Conservation (phyloP, 2,797 vertebrate species). For the Meda fulgida region DNA sequence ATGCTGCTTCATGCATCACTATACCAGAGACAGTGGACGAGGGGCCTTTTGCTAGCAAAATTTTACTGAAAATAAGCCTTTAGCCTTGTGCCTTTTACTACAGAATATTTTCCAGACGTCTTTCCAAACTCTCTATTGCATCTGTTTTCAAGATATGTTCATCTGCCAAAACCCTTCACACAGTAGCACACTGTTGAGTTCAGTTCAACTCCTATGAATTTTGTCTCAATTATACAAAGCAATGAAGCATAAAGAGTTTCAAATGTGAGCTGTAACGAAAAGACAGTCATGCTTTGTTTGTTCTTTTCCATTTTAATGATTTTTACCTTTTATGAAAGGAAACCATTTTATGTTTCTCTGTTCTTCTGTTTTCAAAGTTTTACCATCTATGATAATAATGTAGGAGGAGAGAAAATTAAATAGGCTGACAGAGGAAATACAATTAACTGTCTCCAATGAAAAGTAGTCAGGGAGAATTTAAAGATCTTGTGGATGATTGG, state of each 20-base stretch:
- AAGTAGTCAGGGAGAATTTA: not conserved
- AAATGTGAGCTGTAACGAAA: not conserved
- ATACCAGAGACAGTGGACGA: not conserved
- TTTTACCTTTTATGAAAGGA: not conserved
- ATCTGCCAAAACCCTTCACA: not conserved
- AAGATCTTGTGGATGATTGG: not conserved
- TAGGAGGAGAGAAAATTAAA: not conserved
- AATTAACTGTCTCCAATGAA: not conserved
- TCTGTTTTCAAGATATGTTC: conserved; percentile 9
- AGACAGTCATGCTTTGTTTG: not conserved
- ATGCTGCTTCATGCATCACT: not conserved
- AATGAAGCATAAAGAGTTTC: not conserved
- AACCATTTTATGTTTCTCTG: conserved; percentile 6
- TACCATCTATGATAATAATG: not conserved
- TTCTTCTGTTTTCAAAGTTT: not conserved
- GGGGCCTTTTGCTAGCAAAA: not conserved
- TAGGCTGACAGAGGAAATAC: not conserved
- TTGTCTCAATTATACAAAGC: not conserved
- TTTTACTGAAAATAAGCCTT: not conserved
- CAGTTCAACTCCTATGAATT: not conserved
- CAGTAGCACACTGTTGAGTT: conserved; percentile 1
- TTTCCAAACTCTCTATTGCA: not conserved
- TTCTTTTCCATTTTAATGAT: not conserved
- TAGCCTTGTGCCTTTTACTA: not conserved
- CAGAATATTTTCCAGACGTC: not conserved